Percentiles rank a stretch among this genome's conserved stretches.
Conservation (phyloP, 2,888 invertebrate species). For the Laothoe populi region DNA sequence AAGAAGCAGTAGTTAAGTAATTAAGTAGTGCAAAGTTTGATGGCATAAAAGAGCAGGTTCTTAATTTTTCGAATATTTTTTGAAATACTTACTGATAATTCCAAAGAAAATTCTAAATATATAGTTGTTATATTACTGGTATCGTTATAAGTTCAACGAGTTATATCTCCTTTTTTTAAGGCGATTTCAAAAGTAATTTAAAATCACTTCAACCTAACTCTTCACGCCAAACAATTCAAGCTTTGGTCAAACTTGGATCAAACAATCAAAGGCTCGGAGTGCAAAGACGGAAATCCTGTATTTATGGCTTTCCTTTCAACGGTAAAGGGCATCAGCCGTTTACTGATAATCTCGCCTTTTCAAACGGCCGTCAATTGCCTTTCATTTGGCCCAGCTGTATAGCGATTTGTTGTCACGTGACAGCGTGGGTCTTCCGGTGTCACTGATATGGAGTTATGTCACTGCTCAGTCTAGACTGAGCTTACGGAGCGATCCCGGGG, state of each 20-base stretch:
- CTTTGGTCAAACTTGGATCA: neutral
- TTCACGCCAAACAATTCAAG: neutral
- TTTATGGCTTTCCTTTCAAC: constrained; percentile 16
- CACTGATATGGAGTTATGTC: neutral
- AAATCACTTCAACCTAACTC: neutral
- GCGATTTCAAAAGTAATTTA: neutral
- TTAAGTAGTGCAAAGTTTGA: no score
- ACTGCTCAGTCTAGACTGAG: neutral
- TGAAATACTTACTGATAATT: no score
- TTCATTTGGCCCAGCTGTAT: constrained; percentile 5
- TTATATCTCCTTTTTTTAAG: no score
- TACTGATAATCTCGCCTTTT: constrained; percentile 13
- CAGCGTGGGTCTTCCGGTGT: neutral
- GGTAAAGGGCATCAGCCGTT: constrained; percentile 1
- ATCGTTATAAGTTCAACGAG: no score
- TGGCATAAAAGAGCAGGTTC: no score
- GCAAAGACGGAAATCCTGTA: constrained; percentile 20
- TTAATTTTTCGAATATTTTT: no score
- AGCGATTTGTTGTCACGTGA: constrained; percentile 11
- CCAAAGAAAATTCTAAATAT: no score
- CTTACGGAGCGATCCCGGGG: no score
- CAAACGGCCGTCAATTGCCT: constrained; percentile 5
- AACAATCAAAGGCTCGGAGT: constrained; percentile 5
- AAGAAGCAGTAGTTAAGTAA: no score
- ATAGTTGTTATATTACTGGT: no score